Base-by-base conservation (phyloP, 2,113 vertebrate species). In the Bombycilla garrulus region DNA sequence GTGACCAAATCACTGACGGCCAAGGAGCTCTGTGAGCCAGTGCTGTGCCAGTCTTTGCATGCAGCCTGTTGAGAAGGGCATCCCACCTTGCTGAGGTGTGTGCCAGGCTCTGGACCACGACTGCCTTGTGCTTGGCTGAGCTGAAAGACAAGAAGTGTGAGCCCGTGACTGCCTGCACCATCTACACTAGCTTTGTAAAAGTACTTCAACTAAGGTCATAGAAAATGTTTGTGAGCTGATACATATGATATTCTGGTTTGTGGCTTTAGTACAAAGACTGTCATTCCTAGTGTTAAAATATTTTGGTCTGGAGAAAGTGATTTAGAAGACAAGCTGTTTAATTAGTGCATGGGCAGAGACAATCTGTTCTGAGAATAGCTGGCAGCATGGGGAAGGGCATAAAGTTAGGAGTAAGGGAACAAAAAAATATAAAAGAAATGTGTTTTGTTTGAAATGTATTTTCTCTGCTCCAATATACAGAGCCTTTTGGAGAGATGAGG, bases 291-390 rank as follows among this genome's bases (percentile, higher is more conserved):
- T 82, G 20, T 79, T 90, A 81, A 86, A 89, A 89, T 84, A 69
- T 79, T 94, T 88, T 90, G 61, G 73, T 87, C 56, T 69, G 45
- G 25, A 88, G 36, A 62, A 95, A 81, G 31, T 40, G 69, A 67
- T 90, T 85, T 85, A 79, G 62, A 90, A 80, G 57, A 51, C 51
- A 84, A 67, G 58, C 70, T 80, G 69, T 88, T 94, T 89, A 90
- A 82, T 89, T 91, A 87, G 57, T 24, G 45, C 61, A 91, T 1
- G 5, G 38, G 73, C 54, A 89, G 78, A 76, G 53, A 42, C 53
- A 93, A 64, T 86, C 45, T 81, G 65, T 89, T 93, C 36, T 65
- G 86, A 69, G 71, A 94, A 82, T 42, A 61, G 29, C 0, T 91
- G 70, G 57, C 81, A 94, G 42, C 77, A 81, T 67, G 44, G 51